Conservation (phyloP, 2,888 invertebrate genomes). For the Stenotaenia linearis region DNA sequence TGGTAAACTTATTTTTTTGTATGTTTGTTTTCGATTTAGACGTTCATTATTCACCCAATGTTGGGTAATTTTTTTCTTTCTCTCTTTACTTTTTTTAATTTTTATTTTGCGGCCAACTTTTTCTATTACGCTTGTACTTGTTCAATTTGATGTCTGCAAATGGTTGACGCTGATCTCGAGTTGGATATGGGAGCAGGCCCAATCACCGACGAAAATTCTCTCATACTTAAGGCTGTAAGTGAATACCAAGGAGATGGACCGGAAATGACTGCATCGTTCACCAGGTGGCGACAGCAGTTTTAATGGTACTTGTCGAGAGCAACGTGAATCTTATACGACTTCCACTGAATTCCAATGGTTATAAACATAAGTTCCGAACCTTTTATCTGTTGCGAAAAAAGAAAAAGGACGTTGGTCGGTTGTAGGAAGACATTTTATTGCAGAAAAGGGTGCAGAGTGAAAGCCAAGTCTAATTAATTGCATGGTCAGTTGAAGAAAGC, state of each 20-base stretch:
- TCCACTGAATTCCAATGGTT: conserved; percentile 21
- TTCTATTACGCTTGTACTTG: neutral
- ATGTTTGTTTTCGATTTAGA: neutral
- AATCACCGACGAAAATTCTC: neutral
- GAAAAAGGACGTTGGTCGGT: neutral
- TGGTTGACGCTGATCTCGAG: neutral
- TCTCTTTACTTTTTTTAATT: neutral
- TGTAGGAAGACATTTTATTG: conserved; percentile 1
- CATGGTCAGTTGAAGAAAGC: conserved; percentile 6
- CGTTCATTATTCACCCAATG: neutral
- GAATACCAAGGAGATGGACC: conserved; percentile 21
- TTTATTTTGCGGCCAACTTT: neutral
- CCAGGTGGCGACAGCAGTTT: conserved; percentile 3
- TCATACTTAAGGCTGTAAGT: neutral
- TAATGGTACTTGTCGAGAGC: conserved; percentile 6
- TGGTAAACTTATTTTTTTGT: too few species aligned
- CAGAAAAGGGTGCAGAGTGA: neutral
- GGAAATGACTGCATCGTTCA: conserved; percentile 26
- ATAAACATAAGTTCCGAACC: conserved; percentile 23
- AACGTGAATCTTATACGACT: neutral
- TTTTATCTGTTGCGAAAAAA: neutral
- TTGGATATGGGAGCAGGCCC: neutral
- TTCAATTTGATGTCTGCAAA: neutral
- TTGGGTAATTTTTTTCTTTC: neutral
- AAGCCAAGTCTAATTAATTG: conserved; percentile 21